Evolutionary conservation across 2,888 invertebrate genomes (phyloP), one percentile per base, ranked within the genome.

Genomic region (Eudemis profundana): DNA sequence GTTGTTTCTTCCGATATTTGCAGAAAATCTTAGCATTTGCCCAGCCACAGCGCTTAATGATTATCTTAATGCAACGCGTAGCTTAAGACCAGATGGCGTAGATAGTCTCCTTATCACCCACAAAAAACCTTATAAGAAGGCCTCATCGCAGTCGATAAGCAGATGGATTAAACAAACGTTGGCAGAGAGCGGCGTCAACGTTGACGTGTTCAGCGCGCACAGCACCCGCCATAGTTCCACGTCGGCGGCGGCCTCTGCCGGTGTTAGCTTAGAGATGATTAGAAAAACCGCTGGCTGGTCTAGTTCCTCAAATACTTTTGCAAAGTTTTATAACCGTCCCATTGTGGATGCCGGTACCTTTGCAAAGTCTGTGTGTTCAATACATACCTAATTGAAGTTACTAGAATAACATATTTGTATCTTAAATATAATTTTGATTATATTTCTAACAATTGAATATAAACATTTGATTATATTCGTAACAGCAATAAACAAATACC

Each of bases 191-290:
- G 65, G 53, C 19, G 33, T 65, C 29, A 49, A 54, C 40, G 47
- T 67, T 3, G 0, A 40, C 0, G 42, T 56, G 27, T 74, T 69
- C 36, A 56, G 66, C 15, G 72, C 70, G 8, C 72, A 74, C 47
- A 72, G 70, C 61, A 60, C 73, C 0, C 64, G 73, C 1, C 74
- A 71, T 40, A 71, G 72, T 2, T 51, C 71, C 49, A 72, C 73
- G 5, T 72, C 72, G 0, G 56, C 66, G 7, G 73, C 71, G 10
- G 40, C 14, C 12, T 21, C 57, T 4, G 40, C 61, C 0, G 69
- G 68, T 1, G 21, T 68, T 1, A 50, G 46, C 27, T 8, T 68
- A 3, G 69, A 70, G n/a, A 0, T 36, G 3, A 69, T 71, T 8
- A 8, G 66, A 12, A 68, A 64, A 4, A 68, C 69, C 1, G 70